These are phyloP conservation scores for Carapus acus DNA, from an alignment of 2,797 vertebrate species.

Conservation along the genomic window DNA sequence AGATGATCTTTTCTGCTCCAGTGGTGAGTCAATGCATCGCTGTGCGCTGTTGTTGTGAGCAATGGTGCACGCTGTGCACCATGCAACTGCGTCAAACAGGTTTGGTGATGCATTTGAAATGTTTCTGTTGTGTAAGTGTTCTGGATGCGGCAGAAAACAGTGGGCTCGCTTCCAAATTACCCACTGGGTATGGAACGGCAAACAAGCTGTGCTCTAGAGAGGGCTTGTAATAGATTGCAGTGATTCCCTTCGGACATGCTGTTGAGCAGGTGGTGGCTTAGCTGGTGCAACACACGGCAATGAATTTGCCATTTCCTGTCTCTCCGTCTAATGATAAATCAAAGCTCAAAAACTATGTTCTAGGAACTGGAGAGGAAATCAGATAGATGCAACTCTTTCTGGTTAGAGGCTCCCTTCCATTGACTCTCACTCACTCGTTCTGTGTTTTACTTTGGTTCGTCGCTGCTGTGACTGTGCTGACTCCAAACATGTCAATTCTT, in stretches of 20 bases:
- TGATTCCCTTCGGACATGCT: conserved; percentile 69
- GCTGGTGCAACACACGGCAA: conserved; percentile 69
- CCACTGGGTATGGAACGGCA: conserved; percentile 64
- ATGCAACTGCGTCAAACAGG: conserved; percentile 18
- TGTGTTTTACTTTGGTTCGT: too few relatives aligned
- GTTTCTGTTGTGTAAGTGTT: conserved; percentile 50
- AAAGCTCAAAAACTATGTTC: conserved; percentile 60
- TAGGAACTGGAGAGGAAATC: conserved; percentile 63
- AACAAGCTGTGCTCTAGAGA: conserved; percentile 72
- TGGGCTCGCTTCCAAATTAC: conserved; percentile 66
- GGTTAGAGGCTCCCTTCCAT: conserved; percentile 38
- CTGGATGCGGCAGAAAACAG: conserved; percentile 62
- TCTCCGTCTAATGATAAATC: conserved; percentile 69
- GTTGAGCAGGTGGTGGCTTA: conserved; percentile 72
- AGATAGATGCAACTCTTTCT: conserved; percentile 54
- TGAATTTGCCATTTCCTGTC: conserved; percentile 69
- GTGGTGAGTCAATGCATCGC: background rate
- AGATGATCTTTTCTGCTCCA: too few relatives aligned
- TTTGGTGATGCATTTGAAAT: conserved; percentile 30
- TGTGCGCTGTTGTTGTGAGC: background rate
- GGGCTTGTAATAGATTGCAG: conserved; percentile 73
- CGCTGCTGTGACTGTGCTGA: too few relatives aligned
- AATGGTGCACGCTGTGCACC: conserved; percentile 4
- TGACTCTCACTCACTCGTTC: conserved; percentile 15
- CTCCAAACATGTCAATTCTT: too few relatives aligned